A percentile compares a stretch with the other conserved stretches of the same genome.
These are phyloP conservation scores for Melipona bicolor DNA, from an alignment of 2,888 invertebrate genomes.

Conservation along the genomic window DNA sequence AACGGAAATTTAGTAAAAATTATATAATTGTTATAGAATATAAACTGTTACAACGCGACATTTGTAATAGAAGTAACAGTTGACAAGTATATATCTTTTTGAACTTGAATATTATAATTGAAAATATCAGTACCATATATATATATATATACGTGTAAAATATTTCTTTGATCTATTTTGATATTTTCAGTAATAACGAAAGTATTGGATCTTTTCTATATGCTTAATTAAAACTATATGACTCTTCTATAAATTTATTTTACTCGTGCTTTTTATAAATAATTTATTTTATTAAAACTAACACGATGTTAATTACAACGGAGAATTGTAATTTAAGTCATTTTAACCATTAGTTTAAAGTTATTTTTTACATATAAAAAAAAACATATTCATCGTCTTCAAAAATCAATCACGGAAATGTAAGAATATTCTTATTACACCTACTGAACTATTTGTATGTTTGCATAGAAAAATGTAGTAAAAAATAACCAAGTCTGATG, in stretches of 20 bases:
- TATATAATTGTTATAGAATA: constrained; percentile 48
- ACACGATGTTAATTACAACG: constrained; percentile 35
- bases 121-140: constrained; percentile 23
- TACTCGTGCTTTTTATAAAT: constrained; percentile 35
- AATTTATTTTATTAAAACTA: constrained; percentile 41
- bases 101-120: constrained; percentile 13
- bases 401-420: constrained; percentile 9
- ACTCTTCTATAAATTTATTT: constrained; percentile 38
- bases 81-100: constrained; percentile 40
- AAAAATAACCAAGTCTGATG: constrained; percentile 34
- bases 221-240: constrained; percentile 45
- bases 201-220: constrained; percentile 42
- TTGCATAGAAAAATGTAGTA: constrained; percentile 26
- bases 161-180: constrained; percentile 34
- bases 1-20: constrained; percentile 53
- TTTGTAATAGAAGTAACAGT: constrained; percentile 32
- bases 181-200: constrained; percentile 40
- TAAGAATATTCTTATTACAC: constrained; percentile 17
- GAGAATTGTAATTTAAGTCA: constrained; percentile 43
- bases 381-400: constrained; percentile 37
- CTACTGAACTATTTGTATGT: constrained; percentile 29
- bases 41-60: constrained; percentile 35
- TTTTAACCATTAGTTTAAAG: constrained; percentile 32
- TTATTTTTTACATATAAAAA: constrained; percentile 32
- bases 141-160: constrained; percentile 29